Base-by-base conservation (phyloP, 2,888 invertebrate genomes). In the Hyposoter didymator region DNA sequence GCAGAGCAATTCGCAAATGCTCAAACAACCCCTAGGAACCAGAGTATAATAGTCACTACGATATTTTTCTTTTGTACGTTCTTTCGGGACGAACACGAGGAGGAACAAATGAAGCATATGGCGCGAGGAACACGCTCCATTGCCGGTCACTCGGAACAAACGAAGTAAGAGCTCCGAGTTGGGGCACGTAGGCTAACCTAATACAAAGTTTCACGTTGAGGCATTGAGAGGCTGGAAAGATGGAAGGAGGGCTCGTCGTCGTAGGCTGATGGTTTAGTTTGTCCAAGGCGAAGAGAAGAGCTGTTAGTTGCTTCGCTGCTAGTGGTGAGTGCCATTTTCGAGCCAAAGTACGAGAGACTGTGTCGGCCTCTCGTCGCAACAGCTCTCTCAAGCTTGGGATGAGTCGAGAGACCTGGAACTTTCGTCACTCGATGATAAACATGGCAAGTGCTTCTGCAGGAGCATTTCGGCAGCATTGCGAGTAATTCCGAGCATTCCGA, bases 81-180 rank as follows among this genome's bases (percentile, higher is more conserved):
- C 12, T 22, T 55, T 12, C 8, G 59, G 1, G 14, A 14, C 4
- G 28, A 47, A 47, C 28, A 69, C 28, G 17, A 69, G 19, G 47
- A 88, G 88, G 87, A 88, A 89, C 88, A 88, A 88, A 84, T 86
- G 88, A 87, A 87, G 89, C 90, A 89, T 88, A 88, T 89, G 89
- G 89, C 88, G 89, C 88, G 82, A 32, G 78, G 81, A 88, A 87
- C 88, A 87, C 86, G 88, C 80, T 86, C 75, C 85, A 85, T 73
- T 59, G 59, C 28, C 88, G 87, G 88, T 89, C 88, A 88, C 89
- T 87, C 79, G 78, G 85, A 86, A 55, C 82, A 72, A 81, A 84
- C 69, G 39, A 45, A 43, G 28, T 59, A 22, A 75, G 39, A 72
- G 84, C 86, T 86, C 83, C 17, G 49, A 81, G 85, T 87, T 88